phyloP scores from a whole-genome alignment of 2,797 vertebrate genomes.

The Phalanger gymnotis region DNA sequence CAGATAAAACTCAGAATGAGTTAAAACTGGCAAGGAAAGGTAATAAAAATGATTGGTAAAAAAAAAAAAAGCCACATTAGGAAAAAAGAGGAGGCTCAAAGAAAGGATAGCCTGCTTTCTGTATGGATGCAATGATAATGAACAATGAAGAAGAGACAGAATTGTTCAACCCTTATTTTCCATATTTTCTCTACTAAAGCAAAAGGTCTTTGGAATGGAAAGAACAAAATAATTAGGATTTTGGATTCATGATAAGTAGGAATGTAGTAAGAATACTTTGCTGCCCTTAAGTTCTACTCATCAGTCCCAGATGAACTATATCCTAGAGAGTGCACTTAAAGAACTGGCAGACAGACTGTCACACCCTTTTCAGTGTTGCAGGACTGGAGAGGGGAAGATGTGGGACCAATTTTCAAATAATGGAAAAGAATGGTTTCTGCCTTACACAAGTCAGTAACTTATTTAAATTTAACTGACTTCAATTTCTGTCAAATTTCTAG shows the following conservation, averaged over 20 bases:
- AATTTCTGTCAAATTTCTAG: not conserved
- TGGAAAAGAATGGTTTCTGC: not conserved
- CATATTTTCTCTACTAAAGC: not conserved
- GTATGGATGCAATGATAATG: not conserved
- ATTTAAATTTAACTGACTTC: too few species aligned
- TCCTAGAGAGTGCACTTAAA: not conserved
- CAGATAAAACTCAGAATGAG: not conserved
- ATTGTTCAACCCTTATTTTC: not conserved
- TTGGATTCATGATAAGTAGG: not conserved
- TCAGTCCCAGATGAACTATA: not conserved
- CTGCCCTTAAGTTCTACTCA: not conserved
- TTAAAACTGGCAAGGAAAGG: not conserved
- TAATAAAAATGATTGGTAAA: not conserved
- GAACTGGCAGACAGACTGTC: not conserved
- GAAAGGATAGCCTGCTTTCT: not conserved
- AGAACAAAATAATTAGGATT: not conserved
- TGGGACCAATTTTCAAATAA: not conserved
- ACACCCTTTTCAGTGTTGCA: not conserved
- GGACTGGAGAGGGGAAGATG: not conserved
- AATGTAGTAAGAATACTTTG: not conserved
- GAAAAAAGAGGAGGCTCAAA: not conserved
- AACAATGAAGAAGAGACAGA: not conserved
- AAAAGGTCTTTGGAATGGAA: not conserved
- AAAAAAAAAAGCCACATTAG: not conserved
- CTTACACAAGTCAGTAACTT: not conserved